Evolutionary conservation across 1,140 invertebrate genomes (phyloP).

Genomic region (Drosophila kepulauana): DNA sequence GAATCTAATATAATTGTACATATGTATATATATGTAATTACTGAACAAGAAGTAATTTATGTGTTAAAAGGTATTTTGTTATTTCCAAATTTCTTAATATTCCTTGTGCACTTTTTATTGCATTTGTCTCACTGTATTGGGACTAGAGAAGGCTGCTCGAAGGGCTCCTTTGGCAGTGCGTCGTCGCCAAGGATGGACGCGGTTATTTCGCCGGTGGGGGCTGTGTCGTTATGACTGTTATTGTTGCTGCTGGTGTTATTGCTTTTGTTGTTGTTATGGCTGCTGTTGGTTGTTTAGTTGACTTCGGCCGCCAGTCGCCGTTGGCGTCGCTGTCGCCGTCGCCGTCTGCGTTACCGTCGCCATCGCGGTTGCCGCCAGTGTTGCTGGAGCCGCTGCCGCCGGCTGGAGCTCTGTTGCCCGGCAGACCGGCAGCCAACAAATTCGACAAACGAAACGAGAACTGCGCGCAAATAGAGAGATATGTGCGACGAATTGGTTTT

Average conservation of each 20-base stretch:
- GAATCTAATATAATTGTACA: too few relatives aligned
- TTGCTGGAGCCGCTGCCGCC: constrained; percentile 49
- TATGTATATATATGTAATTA: too few relatives aligned
- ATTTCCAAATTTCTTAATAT: too few relatives aligned
- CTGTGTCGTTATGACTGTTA: constrained; percentile 56
- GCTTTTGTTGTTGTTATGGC: constrained; percentile 44
- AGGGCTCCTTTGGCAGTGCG: constrained; percentile 49
- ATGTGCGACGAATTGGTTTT: constrained; percentile 54
- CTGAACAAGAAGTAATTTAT: too few relatives aligned
- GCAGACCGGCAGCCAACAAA: constrained; percentile 68
- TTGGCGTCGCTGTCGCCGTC: constrained; percentile 59
- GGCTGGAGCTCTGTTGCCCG: constrained; percentile 26
- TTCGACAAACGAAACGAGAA: constrained; percentile 63
- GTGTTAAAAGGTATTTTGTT: too few relatives aligned
- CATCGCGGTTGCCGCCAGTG: constrained; percentile 33
- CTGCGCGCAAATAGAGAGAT: constrained; percentile 66
- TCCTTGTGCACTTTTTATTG: too few relatives aligned
- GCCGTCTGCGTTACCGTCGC: constrained; percentile 54
- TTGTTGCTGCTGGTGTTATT: constrained; percentile 23
- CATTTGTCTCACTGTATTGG: constrained; percentile 16
- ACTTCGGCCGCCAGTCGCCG: constrained; percentile 77
- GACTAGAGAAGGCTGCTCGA: constrained; percentile 27
- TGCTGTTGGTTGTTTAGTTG: constrained; percentile 61
- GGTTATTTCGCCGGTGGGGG: constrained; percentile 47
- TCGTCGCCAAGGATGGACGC: constrained; percentile 44